phyloP scores from a whole-genome alignment of 2,888 invertebrate species.

The Brenthis daphne region DNA sequence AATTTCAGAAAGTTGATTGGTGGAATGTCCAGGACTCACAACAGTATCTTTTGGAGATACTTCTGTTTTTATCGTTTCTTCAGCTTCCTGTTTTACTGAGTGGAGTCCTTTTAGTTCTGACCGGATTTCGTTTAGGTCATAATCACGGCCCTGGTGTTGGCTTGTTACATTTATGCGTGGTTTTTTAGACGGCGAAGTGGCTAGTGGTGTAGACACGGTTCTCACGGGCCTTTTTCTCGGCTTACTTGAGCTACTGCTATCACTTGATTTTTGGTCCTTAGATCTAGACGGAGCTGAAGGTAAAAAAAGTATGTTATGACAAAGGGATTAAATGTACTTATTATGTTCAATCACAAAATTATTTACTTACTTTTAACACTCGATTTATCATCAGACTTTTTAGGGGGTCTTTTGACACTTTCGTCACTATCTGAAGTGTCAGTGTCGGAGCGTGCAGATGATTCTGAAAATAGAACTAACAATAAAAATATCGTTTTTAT shows the following conservation, averaged over 20 bases:
- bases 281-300: slow-evolving; percentile 60
- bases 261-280: slow-evolving; percentile 70
- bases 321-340: background rate
- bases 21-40: slow-evolving; percentile 38
- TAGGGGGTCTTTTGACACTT: slow-evolving; percentile 68
- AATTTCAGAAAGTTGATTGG: slow-evolving; percentile 50
- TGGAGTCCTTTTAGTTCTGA: slow-evolving; percentile 91
- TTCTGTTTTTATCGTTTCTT: slow-evolving; percentile 62
- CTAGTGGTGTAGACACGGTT: slow-evolving; percentile 61
- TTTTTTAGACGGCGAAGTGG: slow-evolving; percentile 66
- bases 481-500: slow-evolving; percentile 29
- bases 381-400: slow-evolving; percentile 69
- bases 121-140: slow-evolving; percentile 92
- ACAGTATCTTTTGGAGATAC: slow-evolving; percentile 54
- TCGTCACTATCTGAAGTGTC: slow-evolving; percentile 81
- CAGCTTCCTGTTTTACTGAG: slow-evolving; percentile 75
- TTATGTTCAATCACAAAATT: background rate
- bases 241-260: slow-evolving; percentile 70
- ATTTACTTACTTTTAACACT: slow-evolving; percentile 57
- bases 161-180: slow-evolving; percentile 53
- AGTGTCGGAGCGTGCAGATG: slow-evolving; percentile 70
- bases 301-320: slow-evolving; percentile 14
- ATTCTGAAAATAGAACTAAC: slow-evolving; percentile 53
- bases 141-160: slow-evolving; percentile 83
- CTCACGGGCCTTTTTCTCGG: slow-evolving; percentile 69